Evolutionary conservation across 2,113 vertebrate genomes (phyloP).

Genomic region (Phrynosoma blainvillii): DNA sequence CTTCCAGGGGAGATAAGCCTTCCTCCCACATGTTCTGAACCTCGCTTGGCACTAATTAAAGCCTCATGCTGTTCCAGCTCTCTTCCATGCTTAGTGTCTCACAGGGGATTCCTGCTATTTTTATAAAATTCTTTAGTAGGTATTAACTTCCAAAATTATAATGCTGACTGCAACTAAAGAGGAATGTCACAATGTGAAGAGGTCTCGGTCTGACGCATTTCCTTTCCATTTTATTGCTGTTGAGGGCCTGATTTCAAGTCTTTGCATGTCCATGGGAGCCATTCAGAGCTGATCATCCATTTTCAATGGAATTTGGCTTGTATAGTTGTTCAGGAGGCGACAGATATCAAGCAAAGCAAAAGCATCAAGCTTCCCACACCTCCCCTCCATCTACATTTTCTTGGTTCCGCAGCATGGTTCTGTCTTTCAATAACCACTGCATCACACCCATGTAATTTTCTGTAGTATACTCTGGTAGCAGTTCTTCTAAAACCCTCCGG

Average conservation of each 20-base stretch:
- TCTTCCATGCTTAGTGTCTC: background rate
- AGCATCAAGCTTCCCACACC: background rate
- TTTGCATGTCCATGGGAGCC: background rate
- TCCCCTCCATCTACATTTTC: background rate
- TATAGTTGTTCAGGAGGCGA: background rate
- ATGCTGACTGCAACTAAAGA: background rate
- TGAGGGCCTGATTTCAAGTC: background rate
- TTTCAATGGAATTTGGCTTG: background rate
- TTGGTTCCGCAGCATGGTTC: background rate
- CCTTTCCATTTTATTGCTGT: background rate
- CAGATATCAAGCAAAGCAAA: no score
- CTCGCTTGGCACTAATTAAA: conserved; percentile 23
- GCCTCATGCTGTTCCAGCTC: background rate
- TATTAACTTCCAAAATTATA: background rate
- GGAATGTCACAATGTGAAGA: background rate
- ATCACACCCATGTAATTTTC: background rate
- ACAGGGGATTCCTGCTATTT: conserved; percentile 9
- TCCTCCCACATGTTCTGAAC: background rate
- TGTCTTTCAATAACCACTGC: background rate
- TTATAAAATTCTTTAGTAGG: background rate
- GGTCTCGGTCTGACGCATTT: background rate
- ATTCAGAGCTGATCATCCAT: background rate
- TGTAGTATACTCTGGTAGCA: background rate
- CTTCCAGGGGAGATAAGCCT: background rate
- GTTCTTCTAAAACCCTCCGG: background rate